phyloP scores from a whole-genome alignment of 1,140 invertebrate species.

The Venustaconcha ellipsiformis region DNA sequence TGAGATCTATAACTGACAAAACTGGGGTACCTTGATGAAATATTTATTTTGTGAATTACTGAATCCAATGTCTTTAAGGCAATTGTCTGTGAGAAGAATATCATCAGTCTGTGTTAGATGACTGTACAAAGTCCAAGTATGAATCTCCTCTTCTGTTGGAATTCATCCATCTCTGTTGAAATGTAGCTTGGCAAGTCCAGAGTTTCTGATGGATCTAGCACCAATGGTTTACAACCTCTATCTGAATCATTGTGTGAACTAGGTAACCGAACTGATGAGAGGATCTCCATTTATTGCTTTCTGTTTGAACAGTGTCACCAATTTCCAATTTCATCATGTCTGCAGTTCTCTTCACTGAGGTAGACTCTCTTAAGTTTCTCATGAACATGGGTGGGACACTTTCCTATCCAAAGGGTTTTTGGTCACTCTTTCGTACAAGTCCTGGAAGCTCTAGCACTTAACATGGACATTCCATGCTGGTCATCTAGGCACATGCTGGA shows the following conservation, averaged over 20 bases:
- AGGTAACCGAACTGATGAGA: too few relatives aligned
- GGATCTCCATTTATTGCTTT: constrained; percentile 4
- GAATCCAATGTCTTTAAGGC: constrained; percentile 27
- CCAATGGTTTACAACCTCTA: neutral
- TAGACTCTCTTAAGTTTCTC: neutral
- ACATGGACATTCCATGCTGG: constrained; percentile 77
- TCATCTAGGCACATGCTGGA: constrained; percentile 76
- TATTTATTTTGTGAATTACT: constrained; percentile 28
- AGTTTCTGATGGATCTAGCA: neutral
- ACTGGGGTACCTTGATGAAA: constrained; percentile 23
- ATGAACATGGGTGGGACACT: constrained; percentile 9
- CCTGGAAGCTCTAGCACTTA: constrained; percentile 15
- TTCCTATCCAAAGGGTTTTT: constrained; percentile 1
- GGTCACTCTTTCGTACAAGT: constrained; percentile 2
- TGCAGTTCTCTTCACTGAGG: neutral
- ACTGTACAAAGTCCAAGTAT: constrained; percentile 24
- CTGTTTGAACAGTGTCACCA: constrained; percentile 22
- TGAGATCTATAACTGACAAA: constrained; percentile 27
- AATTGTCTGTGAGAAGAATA: constrained; percentile 17
- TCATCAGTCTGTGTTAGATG: constrained; percentile 18
- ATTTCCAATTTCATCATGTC: constrained; percentile 7
- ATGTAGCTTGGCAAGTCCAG: constrained; percentile 31
- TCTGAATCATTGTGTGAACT: neutral
- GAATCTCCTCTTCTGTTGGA: constrained; percentile 32
- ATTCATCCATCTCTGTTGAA: constrained; percentile 39